A percentile compares a stretch with the other conserved stretches of the same genome.
These are phyloP conservation scores for Phoxinus phoxinus DNA, from an alignment of 2,113 vertebrate genomes.

Conservation along the genomic window DNA sequence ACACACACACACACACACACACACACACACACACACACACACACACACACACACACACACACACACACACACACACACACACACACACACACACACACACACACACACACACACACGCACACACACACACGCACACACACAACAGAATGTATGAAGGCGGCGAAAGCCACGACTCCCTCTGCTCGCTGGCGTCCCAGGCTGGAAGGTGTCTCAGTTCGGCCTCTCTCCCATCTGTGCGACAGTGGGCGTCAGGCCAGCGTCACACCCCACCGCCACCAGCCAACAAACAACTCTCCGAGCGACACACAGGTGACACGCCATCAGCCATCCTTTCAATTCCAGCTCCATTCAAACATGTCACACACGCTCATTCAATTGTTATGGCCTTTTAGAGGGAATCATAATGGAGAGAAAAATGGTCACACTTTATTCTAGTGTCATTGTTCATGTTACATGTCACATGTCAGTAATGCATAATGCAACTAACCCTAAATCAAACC, in stretches of 20 bases:
- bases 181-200: constrained; percentile 42
- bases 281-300: constrained; percentile 5
- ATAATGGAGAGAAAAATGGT: not conserved
- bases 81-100: not conserved
- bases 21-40: not conserved
- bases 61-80: not conserved
- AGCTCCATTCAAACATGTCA: not conserved
- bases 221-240: constrained; percentile 43
- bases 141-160: constrained; percentile 54
- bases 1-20: constrained; percentile 11
- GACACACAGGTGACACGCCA: constrained; percentile 21
- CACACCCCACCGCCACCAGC: constrained; percentile 30
- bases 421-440: too few species aligned
- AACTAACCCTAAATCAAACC: too few species aligned
- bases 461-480: too few species aligned
- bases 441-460: too few species aligned
- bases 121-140: not conserved
- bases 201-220: constrained; percentile 40
- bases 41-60: not conserved
- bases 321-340: not conserved
- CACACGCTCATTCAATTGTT: not conserved
- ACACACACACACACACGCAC: not conserved
- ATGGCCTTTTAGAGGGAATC: not conserved
- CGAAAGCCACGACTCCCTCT: constrained; percentile 52
- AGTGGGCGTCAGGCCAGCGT: constrained; percentile 30